Evolutionary conservation across 2,113 vertebrate species (phyloP), one percentile per base, ranked within the genome.

Genomic region (Lophura nycthemera): DNA sequence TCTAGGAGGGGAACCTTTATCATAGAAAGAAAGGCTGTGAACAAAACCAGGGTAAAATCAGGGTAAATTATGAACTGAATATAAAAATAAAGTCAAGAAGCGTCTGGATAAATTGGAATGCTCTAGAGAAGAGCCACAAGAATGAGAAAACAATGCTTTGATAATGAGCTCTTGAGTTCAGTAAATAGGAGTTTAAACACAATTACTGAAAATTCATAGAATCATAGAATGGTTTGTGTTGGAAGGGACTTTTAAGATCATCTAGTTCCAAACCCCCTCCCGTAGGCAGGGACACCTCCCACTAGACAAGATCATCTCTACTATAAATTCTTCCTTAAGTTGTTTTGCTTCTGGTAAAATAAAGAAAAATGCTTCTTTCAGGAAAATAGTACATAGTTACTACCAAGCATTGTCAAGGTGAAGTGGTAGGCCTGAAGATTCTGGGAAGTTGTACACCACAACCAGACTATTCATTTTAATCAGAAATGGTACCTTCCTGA

Each of bases 161-260:
- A n/a, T 83, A 85, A 93, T 87, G 40, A 80, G 27, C 48, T 91
- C 81, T 92, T 87, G 42, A 81, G 57, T 85, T 89, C 64, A 79
- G 63, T 89, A 89, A 89, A 83, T 88, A 73, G 48, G 82, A 79
- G 47, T 65, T 72, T 85, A 79, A 91, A 69, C 64, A 82, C 17
- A 92, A 82, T 70, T 82, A 36, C 25, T 91, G 54, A 40, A 66
- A 87, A 64, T 19, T 87, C 48, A 25, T 25, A 50, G 48, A 50
- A 50, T 13, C 48, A 25, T 50, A 50, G 48, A 50, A 50, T 50
- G 48, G 48, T 25, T 50, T 50, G 48, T 50, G 12, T 25, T 50
- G 48, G 48, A 50, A 50, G 22, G 48, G 24, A 50, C 48, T 24
- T 50, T 14, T 25, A 50, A 25, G 48, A 50, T 50, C 24, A 50